Conservation (phyloP, 2,888 invertebrate genomes). For the Cheilosia vernalis region DNA sequence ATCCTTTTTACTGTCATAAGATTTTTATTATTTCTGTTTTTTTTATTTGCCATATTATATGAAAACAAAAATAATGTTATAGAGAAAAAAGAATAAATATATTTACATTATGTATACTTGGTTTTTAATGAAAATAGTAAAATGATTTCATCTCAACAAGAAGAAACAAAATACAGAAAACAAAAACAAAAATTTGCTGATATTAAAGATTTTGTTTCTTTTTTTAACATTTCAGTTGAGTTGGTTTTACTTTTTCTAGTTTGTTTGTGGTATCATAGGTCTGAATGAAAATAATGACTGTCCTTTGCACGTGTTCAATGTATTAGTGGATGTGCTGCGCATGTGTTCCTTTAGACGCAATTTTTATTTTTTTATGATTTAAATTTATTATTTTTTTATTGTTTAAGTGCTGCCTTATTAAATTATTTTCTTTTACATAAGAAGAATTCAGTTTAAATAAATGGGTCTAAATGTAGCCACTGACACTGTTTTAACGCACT, state of each 20-base stretch:
- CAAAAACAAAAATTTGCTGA: slow-evolving; percentile 14
- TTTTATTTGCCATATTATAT: slow-evolving; percentile 71
- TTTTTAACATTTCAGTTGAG: slow-evolving; percentile 2
- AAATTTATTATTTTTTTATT: not conserved
- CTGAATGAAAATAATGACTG: not conserved
- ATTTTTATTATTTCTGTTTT: slow-evolving; percentile 58
- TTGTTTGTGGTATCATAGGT: not conserved
- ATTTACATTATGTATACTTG: slow-evolving; percentile 64
- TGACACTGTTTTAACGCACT: too few relatives aligned
- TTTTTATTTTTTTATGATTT: not conserved
- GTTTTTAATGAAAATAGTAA: slow-evolving; percentile 47
- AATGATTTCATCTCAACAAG: slow-evolving; percentile 12
- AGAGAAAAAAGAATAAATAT: slow-evolving; percentile 67
- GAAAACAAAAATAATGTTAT: slow-evolving; percentile 51
- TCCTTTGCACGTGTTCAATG: not conserved
- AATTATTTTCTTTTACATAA: not conserved
- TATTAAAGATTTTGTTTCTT: slow-evolving; percentile 9
- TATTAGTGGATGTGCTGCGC: not conserved
- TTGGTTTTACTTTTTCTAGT: not conserved
- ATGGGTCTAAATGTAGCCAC: too few relatives aligned
- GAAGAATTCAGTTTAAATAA: not conserved
- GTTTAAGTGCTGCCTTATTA: not conserved
- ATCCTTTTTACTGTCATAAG: slow-evolving; percentile 74
- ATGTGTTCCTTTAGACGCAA: not conserved
- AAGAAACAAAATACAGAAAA: slow-evolving; percentile 13